Evolutionary conservation across 2,113 vertebrate genomes (phyloP).

Genomic region (Hyla sarda): DNA sequence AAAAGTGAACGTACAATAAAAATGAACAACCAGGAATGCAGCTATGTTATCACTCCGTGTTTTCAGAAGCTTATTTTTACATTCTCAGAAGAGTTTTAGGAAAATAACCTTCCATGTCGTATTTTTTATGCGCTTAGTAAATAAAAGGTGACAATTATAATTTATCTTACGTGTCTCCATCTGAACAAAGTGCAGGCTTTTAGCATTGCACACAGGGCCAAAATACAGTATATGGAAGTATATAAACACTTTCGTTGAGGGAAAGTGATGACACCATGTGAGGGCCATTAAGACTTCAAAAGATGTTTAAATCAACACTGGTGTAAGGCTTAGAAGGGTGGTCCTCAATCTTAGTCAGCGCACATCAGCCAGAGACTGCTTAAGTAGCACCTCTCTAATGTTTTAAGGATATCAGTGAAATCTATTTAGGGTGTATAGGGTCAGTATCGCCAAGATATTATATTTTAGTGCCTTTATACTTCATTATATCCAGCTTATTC

Average conservation of each 20-base stretch:
- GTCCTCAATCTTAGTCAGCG: constrained; percentile 19
- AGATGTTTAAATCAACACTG: constrained; percentile 7
- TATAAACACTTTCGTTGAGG: constrained; percentile 24
- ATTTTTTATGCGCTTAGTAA: not conserved
- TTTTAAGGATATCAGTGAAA: not conserved
- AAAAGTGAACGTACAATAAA: not conserved
- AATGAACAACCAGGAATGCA: not conserved
- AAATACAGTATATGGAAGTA: constrained; percentile 10
- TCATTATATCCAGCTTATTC: not conserved
- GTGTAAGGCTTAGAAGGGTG: constrained; percentile 19
- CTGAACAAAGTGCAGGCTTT: constrained; percentile 39
- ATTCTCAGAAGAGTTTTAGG: not conserved
- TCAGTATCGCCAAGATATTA: not conserved
- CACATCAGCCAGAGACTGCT: not conserved
- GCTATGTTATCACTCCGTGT: not conserved
- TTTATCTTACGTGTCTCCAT: constrained; percentile 1
- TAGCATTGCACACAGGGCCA: not conserved
- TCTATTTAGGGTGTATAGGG: not conserved
- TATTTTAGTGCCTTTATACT: not conserved
- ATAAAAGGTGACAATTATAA: constrained; percentile 1
- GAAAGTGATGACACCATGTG: constrained; percentile 35
- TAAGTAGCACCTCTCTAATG: not conserved
- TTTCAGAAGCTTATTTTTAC: not conserved
- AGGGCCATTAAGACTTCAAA: constrained; percentile 47
- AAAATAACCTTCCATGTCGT: not conserved